These are phyloP conservation scores for Chelmon rostratus DNA, from an alignment of 2,797 vertebrate genomes.

Conservation along the genomic window DNA sequence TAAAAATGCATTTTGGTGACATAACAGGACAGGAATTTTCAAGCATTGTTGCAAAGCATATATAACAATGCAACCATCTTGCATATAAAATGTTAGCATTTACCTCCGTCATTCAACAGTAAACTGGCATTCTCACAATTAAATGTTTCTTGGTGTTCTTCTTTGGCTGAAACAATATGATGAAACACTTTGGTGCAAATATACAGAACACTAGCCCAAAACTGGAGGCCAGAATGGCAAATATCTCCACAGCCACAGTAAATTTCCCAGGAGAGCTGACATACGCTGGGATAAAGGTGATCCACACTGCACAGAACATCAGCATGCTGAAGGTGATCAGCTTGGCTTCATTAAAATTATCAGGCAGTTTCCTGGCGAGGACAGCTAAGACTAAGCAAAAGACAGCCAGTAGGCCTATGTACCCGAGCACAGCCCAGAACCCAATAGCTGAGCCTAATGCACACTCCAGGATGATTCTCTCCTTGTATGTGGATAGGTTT, in stretches of 20 bases:
- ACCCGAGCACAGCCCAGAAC: slow-evolving; percentile 76
- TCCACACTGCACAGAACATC: slow-evolving; percentile 80
- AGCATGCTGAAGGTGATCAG: slow-evolving; percentile 81
- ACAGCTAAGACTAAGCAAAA: slow-evolving; percentile 72
- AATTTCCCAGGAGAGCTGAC: slow-evolving; percentile 81
- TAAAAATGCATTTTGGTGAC: too few relatives aligned
- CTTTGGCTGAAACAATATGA: slow-evolving; percentile 73
- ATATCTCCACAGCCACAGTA: slow-evolving; percentile 78
- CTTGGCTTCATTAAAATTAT: slow-evolving; percentile 79
- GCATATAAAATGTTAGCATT: too few relatives aligned
- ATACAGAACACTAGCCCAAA: slow-evolving; percentile 77
- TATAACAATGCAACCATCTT: too few relatives aligned
- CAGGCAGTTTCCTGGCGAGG: slow-evolving; percentile 76
- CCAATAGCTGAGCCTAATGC: slow-evolving; percentile 70
- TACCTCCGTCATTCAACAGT: too few relatives aligned
- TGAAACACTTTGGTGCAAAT: slow-evolving; percentile 79
- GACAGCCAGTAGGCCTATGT: slow-evolving; percentile 68
- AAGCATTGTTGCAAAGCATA: too few relatives aligned
- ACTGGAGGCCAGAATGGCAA: slow-evolving; percentile 80
- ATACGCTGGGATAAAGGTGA: slow-evolving; percentile 78
- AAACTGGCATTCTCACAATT: slow-evolving; percentile 48
- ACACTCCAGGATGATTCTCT: slow-evolving; percentile 78
- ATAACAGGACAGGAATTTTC: too few relatives aligned
- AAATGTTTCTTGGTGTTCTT: slow-evolving; percentile 80
- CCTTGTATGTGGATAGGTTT: slow-evolving; percentile 56